Evolutionary conservation across 2,113 vertebrate species (phyloP).

Genomic region (Oceanodroma tethys): DNA sequence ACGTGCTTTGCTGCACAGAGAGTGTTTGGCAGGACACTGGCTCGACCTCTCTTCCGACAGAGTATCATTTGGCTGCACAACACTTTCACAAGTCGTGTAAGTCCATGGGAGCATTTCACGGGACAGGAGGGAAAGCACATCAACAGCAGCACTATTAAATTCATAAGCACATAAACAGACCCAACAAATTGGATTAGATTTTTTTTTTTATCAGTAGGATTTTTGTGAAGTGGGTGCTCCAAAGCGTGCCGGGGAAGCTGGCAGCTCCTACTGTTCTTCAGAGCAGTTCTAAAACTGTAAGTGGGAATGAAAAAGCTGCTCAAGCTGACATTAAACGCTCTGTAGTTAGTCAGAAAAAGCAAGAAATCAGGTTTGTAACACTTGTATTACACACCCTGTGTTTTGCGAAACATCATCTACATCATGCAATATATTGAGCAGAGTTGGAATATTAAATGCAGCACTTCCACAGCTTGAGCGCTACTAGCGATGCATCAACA

Average conservation of each 20-base stretch:
- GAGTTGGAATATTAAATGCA: not conserved
- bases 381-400: not conserved
- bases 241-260: accelerated
- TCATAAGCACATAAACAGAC: not conserved
- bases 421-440: not conserved
- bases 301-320: not conserved
- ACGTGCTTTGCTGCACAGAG: not conserved
- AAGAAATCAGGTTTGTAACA: not conserved
- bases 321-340: not conserved
- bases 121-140: not conserved
- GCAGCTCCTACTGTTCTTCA: not conserved
- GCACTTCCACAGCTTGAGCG: not conserved
- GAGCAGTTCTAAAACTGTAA: not conserved
- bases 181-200: not conserved
- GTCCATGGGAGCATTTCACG: not conserved
- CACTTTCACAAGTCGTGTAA: not conserved
- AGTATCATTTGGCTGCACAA: accelerated
- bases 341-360: not conserved
- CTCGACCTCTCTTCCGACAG: not conserved
- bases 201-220: not conserved
- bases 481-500: not conserved
- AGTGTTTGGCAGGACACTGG: not conserved
- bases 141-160: not conserved
- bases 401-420: not conserved
- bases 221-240: not conserved